Evolutionary conservation across 2,888 invertebrate species (phyloP).

Genomic region (Torymus auratus): DNA sequence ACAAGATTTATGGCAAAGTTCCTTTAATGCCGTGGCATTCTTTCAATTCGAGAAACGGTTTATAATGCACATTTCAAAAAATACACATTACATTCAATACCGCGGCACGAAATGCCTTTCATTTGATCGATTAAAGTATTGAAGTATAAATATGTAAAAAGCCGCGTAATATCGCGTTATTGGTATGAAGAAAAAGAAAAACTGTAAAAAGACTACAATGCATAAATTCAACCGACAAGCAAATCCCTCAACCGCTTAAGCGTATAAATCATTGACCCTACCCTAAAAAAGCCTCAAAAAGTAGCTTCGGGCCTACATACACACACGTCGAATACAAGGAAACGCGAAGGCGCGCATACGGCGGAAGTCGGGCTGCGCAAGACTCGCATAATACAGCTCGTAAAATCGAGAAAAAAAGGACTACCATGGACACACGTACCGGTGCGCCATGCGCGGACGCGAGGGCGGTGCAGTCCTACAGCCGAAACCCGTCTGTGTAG

Average conservation of each 20-base stretch:
- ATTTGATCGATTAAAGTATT: no score
- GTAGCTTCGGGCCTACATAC: not conserved
- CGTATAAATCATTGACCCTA: slow-evolving; percentile 25
- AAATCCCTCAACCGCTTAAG: slow-evolving; percentile 13
- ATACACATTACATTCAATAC: no score
- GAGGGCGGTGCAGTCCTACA: slow-evolving; percentile 35
- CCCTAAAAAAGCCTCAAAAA: slow-evolving; percentile 2
- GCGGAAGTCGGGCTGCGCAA: slow-evolving; percentile 29
- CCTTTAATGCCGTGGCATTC: no score
- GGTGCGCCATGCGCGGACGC: not conserved
- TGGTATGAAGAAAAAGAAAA: no score
- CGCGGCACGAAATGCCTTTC: no score
- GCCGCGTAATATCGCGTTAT: no score
- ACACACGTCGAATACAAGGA: slow-evolving; percentile 14
- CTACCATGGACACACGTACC: not conserved
- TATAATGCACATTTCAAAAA: no score
- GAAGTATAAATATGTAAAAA: no score
- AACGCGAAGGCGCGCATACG: not conserved
- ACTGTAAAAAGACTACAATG: no score
- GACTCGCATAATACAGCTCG: slow-evolving; percentile 39
- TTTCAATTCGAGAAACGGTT: no score
- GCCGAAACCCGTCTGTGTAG: not conserved
- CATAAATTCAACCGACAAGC: not conserved
- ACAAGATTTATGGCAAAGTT: no score
- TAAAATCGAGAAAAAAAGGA: slow-evolving; percentile 8